Percentiles rank a stretch among this genome's conserved stretches.
Evolutionary conservation across 2,113 vertebrate species (phyloP).

Genomic region (Lophotis ruficrista): DNA sequence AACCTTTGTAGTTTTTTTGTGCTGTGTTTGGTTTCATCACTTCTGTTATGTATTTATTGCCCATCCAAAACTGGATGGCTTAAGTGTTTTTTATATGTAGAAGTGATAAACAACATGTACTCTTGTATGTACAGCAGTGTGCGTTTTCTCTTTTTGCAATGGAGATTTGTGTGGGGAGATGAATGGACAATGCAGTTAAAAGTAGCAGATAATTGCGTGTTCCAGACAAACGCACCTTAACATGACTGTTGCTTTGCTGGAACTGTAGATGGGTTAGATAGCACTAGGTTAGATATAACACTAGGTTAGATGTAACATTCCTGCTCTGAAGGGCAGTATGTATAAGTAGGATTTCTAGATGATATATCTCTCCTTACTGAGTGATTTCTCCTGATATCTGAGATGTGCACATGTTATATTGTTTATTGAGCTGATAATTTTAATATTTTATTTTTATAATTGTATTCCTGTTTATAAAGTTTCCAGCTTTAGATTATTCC

Average conservation of each 20-base stretch:
- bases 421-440: not conserved
- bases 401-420: not conserved
- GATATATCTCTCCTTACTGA: not conserved
- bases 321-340: not conserved
- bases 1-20: not conserved
- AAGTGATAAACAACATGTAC: not conserved
- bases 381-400: not conserved
- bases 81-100: not conserved
- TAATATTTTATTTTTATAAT: not conserved
- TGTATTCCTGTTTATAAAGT: not conserved
- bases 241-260: not conserved
- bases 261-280: not conserved
- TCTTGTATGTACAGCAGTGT: not conserved
- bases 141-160: not conserved
- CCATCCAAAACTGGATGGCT: not conserved
- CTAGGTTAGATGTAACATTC: not conserved
- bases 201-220: not conserved
- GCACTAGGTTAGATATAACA: not conserved
- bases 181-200: not conserved
- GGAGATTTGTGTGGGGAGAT: not conserved
- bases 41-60: not conserved
- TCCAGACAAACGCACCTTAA: not conserved
- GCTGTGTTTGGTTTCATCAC: not conserved
- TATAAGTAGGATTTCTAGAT: not conserved
- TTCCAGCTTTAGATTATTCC: not conserved